Evolutionary conservation across 2,797 vertebrate species (phyloP).

Genomic region (Chrysocyon brachyurus): DNA sequence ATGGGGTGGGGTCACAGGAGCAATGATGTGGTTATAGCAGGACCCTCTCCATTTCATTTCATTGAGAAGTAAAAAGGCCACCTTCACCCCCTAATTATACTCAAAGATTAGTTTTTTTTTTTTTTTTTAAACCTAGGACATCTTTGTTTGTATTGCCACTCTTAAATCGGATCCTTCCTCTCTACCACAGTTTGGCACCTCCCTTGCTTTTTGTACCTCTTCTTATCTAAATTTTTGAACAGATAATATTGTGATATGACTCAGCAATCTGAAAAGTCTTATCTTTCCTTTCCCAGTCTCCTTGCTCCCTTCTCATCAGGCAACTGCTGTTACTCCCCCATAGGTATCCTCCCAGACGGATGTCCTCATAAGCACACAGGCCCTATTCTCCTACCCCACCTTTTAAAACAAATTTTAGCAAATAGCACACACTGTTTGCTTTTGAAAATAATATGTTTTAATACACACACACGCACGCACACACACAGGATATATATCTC

Average conservation of each 20-base stretch:
- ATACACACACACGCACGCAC: too few relatives aligned
- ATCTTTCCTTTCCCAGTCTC: background rate
- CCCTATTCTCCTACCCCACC: background rate
- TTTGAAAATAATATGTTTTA: background rate
- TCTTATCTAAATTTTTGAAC: background rate
- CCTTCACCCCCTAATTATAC: background rate
- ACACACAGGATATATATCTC: too few relatives aligned
- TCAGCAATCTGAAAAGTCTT: background rate
- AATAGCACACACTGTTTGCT: background rate
- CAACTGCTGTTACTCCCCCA: background rate
- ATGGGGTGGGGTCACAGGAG: background rate
- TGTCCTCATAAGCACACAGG: accelerated
- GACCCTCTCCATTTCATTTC: background rate
- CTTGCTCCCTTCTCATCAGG: background rate
- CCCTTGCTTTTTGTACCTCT: background rate
- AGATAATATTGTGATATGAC: background rate
- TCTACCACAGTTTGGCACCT: background rate
- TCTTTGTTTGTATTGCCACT: background rate
- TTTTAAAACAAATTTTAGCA: background rate
- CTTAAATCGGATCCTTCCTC: background rate
- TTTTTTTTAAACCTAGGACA: background rate
- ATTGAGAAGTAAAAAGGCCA: background rate
- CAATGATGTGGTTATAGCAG: background rate
- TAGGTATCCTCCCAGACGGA: background rate
- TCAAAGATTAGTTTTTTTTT: background rate